Base-by-base conservation (phyloP, 1,140 invertebrate genomes). In the Caenorhabditis tropicalis region DNA sequence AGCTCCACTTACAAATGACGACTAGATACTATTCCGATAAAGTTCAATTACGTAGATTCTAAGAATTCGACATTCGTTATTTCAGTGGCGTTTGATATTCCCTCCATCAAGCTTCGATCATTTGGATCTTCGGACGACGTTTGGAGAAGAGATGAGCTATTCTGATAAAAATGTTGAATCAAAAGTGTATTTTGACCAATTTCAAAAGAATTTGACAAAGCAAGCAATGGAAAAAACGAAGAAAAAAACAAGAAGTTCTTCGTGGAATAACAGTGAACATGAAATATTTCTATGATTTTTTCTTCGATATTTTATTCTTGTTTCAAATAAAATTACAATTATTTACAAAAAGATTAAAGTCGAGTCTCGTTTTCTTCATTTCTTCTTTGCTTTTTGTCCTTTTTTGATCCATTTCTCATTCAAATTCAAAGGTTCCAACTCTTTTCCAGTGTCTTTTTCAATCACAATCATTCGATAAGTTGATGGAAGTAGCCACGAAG, bases 331-430 rank as follows among this genome's bases (percentile, higher is more conserved):
- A 33, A 16, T 27, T 0, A 43, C 19, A 74, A 31, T 24, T 74
- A 43, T 43, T 43, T 74, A 74, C 36, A 74, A 2, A 74, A 2
- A 74, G 21, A 43, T 24, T 15, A 24, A 24, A 56, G 29, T 43
- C 12, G 43, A 74, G 24, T 0, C 16, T 36, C 29, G 1, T 16
- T 27, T 65, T 33, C 4, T 33, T 74, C 9, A 74, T 29, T 74
- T 74, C 36, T 74, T 74, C 36, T 74, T 74, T n/a, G 65, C 0
- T 24, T 74, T 74, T 74, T 74, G 65, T 24, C 36, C 79, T 49
- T 65, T 29, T 31, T 85, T 85, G 81, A 81, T 60, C 84, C 84
- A 85, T 56, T 85, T 85, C 48, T 85, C 84, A 48, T 82, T 82
- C 9, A 19, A 27, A 46, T 85, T 85, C 4, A 85, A 12, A 46